Percentiles rank a stretch among this genome's conserved stretches.
These are phyloP conservation scores for Hypomecis atomaria DNA, from an alignment of 2,888 invertebrate species.

Conservation along the genomic window DNA sequence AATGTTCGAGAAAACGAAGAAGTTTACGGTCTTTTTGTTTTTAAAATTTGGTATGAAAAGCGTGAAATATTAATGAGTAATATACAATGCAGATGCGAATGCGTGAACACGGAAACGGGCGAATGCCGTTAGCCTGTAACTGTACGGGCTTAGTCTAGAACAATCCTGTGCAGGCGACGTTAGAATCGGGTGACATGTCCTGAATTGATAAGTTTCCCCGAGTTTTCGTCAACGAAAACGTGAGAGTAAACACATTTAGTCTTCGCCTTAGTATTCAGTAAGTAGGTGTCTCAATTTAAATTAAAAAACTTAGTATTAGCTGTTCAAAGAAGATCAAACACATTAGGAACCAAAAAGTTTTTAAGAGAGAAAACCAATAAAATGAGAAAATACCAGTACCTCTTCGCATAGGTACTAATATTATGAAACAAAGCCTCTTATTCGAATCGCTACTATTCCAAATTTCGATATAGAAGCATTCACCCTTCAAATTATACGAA, in stretches of 20 bases:
- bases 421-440: constrained; percentile 25
- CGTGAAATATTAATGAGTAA: constrained; percentile 44
- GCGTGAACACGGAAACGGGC: constrained; percentile 76
- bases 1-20: constrained; percentile 6
- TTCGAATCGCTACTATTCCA: constrained; percentile 19
- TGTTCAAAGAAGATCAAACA: background rate
- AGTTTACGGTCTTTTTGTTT: constrained; percentile 18
- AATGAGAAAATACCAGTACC: background rate
- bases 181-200: constrained; percentile 73
- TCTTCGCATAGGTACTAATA: background rate
- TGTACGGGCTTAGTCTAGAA: constrained; percentile 79
- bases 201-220: constrained; percentile 68
- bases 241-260: background rate
- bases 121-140: constrained; percentile 77
- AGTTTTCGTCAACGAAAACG: background rate
- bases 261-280: background rate
- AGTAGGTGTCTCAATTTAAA: no score
- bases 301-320: background rate
- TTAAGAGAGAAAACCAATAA: background rate
- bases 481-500: constrained; percentile 23
- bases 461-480: constrained; percentile 7
- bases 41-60: constrained; percentile 19
- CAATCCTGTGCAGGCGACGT: constrained; percentile 72
- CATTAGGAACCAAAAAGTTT: background rate
- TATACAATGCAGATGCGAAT: constrained; percentile 66